A percentile compares a stretch with the other conserved stretches of the same genome.
Evolutionary conservation across 2,888 invertebrate genomes (phyloP).

Genomic region (Meteorus cinctellus): DNA sequence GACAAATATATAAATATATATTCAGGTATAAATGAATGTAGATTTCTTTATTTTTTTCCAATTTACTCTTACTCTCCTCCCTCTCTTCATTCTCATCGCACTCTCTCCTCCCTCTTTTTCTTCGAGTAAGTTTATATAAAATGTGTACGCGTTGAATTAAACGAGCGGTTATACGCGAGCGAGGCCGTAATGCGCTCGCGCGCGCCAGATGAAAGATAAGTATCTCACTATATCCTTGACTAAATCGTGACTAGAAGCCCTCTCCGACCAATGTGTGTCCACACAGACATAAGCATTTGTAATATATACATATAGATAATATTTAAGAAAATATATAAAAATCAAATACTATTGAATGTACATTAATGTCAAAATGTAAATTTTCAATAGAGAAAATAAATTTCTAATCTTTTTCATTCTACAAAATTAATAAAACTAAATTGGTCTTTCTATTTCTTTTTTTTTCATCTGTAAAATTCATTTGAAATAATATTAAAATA

Average conservation of each 20-base stretch:
- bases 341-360: background rate
- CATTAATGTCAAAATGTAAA: background rate
- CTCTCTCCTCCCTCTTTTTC: background rate
- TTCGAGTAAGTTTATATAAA: background rate
- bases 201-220: conserved; percentile 20
- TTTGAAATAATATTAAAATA: too few species aligned
- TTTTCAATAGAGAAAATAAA: background rate
- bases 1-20: conserved; percentile 6
- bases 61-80: background rate
- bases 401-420: background rate
- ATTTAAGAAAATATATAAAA: background rate
- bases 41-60: background rate
- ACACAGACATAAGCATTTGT: conserved; percentile 50
- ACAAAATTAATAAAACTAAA: background rate
- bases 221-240: conserved; percentile 67
- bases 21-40: background rate
- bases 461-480: background rate
- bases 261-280: conserved; percentile 45
- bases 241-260: conserved; percentile 72
- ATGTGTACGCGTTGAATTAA: conserved; percentile 47
- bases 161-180: conserved; percentile 38
- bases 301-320: background rate
- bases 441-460: background rate
- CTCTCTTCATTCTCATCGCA: background rate
- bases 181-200: conserved; percentile 13